These are phyloP conservation scores for Corvus cornix DNA, from an alignment of 2,113 vertebrate genomes.

Conservation along the genomic window DNA sequence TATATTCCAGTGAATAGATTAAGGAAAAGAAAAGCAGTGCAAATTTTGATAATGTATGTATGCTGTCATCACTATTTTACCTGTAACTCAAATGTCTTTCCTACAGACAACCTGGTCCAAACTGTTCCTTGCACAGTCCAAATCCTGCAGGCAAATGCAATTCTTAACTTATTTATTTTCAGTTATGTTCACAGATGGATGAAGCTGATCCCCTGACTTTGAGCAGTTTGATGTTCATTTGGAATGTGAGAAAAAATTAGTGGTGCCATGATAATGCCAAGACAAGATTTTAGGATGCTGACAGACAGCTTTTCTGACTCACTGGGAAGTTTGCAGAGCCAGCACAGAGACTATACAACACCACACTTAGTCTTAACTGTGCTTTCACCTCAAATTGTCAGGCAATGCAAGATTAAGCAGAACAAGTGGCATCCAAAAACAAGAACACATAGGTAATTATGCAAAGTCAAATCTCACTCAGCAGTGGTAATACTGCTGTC, in stretches of 20 bases:
- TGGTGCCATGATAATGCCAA: neutral
- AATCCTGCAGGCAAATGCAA: neutral
- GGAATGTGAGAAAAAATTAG: neutral
- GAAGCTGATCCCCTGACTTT: neutral
- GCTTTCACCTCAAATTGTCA: neutral
- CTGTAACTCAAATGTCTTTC: neutral
- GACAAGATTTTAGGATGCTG: neutral
- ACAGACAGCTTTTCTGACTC: neutral
- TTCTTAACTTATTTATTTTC: neutral
- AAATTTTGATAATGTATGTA: neutral
- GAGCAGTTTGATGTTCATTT: neutral
- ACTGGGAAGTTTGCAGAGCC: neutral
- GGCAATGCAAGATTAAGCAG: neutral
- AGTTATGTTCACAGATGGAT: neutral
- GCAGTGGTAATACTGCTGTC: neutral
- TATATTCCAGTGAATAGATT: neutral
- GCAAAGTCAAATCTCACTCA: neutral
- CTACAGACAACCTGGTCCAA: neutral
- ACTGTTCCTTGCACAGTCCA: neutral
- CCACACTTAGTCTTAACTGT: neutral
- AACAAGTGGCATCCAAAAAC: neutral
- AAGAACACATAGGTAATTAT: neutral
- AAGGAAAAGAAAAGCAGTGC: neutral
- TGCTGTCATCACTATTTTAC: neutral
- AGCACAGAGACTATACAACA: neutral